A percentile compares a stretch with the other conserved stretches of the same genome.
Conservation (phyloP, 2,113 vertebrate genomes). For the Macrotis lagotis region DNA sequence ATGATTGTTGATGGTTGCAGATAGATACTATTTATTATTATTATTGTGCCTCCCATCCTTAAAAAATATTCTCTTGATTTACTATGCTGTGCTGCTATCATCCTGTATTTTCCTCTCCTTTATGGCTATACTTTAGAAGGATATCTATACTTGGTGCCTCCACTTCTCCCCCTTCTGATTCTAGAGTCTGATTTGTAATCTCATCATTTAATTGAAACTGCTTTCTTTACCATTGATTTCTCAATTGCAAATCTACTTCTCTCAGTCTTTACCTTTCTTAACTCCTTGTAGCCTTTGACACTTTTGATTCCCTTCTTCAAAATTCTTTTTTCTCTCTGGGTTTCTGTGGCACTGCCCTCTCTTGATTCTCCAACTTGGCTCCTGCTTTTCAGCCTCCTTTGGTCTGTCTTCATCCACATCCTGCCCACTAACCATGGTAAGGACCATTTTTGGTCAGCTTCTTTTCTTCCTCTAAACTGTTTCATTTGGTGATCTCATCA, state of each 20-base stretch:
- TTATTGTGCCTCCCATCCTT: too few species aligned
- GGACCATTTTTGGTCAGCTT: not conserved
- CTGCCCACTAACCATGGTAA: not conserved
- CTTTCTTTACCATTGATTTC: not conserved
- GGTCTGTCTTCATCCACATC: not conserved
- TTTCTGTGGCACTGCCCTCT: not conserved
- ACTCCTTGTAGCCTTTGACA: not conserved
- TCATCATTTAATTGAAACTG: not conserved
- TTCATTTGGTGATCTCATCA: not conserved
- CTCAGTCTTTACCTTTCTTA: not conserved
- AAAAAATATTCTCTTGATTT: too few species aligned
- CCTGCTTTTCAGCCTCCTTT: not conserved
- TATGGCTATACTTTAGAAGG: not conserved
- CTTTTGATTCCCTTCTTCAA: not conserved
- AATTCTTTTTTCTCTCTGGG: not conserved
- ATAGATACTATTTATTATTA: too few species aligned
- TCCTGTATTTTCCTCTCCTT: not conserved
- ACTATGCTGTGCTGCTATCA: not conserved
- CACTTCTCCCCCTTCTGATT: not conserved
- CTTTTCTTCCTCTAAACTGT: not conserved
- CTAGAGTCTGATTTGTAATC: not conserved
- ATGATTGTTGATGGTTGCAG: too few species aligned
- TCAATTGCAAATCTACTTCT: not conserved
- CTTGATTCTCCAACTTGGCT: not conserved
- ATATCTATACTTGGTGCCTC: not conserved